Evolutionary conservation across 2,888 invertebrate species (phyloP), one percentile per base, ranked within the genome.

Genomic region (Lepeophtheirus nordmannii): DNA sequence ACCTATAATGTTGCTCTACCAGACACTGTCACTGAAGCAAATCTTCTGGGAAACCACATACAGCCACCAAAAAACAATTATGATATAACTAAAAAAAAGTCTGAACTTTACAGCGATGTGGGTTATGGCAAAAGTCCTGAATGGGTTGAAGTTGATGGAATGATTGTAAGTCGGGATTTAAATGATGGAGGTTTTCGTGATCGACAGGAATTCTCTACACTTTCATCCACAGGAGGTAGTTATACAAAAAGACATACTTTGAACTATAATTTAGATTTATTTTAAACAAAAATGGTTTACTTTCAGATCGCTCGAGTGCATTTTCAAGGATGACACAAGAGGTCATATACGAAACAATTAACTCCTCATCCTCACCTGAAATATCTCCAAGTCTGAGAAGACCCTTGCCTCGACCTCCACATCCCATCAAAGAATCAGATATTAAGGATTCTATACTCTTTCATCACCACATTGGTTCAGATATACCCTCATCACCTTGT

Each of bases 1-100:
- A 86, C 86, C 0, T 75, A 80, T 63, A 83, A 83, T 71, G 79
- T 80, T 69, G 81, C 82, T 70, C 73, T 80, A 61, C 79, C 80
- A 7, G 85, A 86, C 75, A 85, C 85, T 1, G 80, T 85, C 30
- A 80, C 81, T 69, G 84, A 85, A 71, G 85, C 85, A 0, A 83
- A 81, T 82, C 72, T 86, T 41, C 40, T 68, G 1, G 69, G 69
- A 20, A 53, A 30, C 2, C 53, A 8, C 53, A 17, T 11, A 14
- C 22, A 23, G 14, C 20, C 53, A 12, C 8, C n/a, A 22, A 57
- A 2, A 10, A 58, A 40, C 57, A 40, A 60, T 41, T 10, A 40
- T 67, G n/a, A n/a, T 40, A 10, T 56, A 22, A 30, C 37, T n/a
- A 46, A 53, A 22, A 53, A 23, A 30, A n/a, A 20, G n/a, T 61